Evolutionary conservation across 1,140 invertebrate genomes (phyloP).

Genomic region (Drosophila repletoides): DNA sequence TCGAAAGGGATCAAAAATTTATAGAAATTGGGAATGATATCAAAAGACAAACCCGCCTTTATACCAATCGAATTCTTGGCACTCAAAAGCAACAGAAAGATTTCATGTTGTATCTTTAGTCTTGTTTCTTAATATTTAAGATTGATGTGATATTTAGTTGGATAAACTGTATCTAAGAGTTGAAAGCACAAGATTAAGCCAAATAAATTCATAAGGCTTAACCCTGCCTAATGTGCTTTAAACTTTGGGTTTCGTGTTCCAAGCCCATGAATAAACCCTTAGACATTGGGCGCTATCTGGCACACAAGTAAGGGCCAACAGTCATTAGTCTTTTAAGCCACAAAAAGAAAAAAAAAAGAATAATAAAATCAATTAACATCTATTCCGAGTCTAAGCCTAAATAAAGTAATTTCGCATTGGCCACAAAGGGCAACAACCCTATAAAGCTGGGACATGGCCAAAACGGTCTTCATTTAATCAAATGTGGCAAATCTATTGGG

Average conservation of each 20-base stretch:
- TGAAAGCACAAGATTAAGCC: too few relatives aligned
- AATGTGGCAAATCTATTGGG: conserved; percentile 42
- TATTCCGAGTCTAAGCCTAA: conserved; percentile 31
- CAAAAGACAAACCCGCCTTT: too few relatives aligned
- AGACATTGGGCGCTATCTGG: not conserved
- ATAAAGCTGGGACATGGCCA: conserved; percentile 11
- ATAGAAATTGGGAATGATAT: too few relatives aligned
- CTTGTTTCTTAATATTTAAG: too few relatives aligned
- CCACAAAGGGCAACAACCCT: conserved; percentile 41
- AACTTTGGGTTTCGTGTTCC: not conserved
- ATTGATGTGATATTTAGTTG: too few relatives aligned
- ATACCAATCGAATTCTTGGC: too few relatives aligned
- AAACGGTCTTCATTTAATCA: conserved; percentile 57
- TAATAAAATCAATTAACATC: conserved; percentile 57
- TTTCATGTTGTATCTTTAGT: too few relatives aligned
- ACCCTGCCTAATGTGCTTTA: not conserved
- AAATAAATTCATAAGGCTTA: conserved; percentile 1
- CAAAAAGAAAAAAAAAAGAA: too few relatives aligned
- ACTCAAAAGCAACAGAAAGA: too few relatives aligned
- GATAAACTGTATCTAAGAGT: too few relatives aligned
- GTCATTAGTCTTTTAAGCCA: conserved; percentile 25
- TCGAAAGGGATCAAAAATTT: too few relatives aligned
- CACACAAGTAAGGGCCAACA: not conserved
- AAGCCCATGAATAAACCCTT: not conserved
- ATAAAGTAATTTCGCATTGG: conserved; percentile 54